Conservation (phyloP, 2,888 invertebrate genomes). For the Drosophila cracens region DNA sequence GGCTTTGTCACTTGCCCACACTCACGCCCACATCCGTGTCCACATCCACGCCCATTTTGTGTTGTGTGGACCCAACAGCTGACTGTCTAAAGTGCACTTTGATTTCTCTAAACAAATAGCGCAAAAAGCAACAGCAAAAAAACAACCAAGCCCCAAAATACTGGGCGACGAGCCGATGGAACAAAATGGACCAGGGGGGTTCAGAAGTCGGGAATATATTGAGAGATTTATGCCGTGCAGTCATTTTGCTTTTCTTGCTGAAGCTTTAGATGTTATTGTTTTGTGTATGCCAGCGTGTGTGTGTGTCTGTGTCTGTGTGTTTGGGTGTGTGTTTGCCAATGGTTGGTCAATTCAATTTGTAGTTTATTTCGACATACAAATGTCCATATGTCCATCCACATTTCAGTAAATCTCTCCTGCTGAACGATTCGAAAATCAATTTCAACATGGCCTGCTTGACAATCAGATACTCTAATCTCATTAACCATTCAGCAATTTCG, state of each 20-base stretch:
- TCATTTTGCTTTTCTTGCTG: constrained; percentile 5
- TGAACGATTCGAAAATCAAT: not conserved
- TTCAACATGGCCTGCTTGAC: not conserved
- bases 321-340: constrained; percentile 10
- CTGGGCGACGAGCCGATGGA: not conserved
- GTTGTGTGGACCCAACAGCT: constrained; percentile 6
- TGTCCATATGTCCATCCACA: constrained; percentile 8
- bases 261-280: constrained; percentile 3
- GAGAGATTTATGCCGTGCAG: constrained; percentile 28
- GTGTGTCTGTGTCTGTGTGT: not conserved
- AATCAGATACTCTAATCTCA: not conserved
- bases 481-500: not conserved
- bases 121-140: constrained; percentile 18
- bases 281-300: not conserved
- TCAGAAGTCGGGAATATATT: constrained; percentile 11
- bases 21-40: not conserved
- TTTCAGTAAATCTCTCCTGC: not conserved
- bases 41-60: not conserved
- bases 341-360: constrained; percentile 57
- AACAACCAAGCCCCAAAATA: constrained; percentile 11
- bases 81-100: constrained; percentile 51
- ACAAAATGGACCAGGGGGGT: not conserved
- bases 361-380: constrained; percentile 14
- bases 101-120: constrained; percentile 48
- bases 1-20: not conserved